Conservation (phyloP, 2,113 vertebrate species). For the Callaeas wilsoni region DNA sequence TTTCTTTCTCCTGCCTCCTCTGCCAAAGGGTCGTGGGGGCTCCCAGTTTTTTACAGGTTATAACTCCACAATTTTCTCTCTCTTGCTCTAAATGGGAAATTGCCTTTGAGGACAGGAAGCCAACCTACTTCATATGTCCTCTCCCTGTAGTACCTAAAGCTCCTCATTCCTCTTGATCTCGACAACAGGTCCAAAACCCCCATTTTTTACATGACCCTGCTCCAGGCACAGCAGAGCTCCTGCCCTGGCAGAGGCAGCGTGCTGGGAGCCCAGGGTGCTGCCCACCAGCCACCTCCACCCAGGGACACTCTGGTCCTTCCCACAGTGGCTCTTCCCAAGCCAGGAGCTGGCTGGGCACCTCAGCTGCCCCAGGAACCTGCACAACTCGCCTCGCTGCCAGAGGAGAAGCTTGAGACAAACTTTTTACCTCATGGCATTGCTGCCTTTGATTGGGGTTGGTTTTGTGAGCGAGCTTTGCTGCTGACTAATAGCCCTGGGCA, state of each 20-base stretch:
- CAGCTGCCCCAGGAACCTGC: not conserved
- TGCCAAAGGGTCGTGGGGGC: not conserved
- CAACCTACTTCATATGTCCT: not conserved
- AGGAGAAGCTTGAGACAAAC: not conserved
- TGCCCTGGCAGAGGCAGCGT: accelerated
- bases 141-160: not conserved
- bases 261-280: accelerated
- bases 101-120: not conserved
- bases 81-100: not conserved
- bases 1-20: not conserved
- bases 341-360: not conserved
- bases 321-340: not conserved
- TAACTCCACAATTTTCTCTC: not conserved
- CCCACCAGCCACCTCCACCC: not conserved
- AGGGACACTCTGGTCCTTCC: not conserved
- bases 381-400: not conserved
- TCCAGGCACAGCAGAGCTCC: not conserved
- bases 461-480: not conserved
- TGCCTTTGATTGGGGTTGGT: not conserved
- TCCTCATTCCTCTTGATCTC: not conserved
- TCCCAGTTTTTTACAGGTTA: not conserved
- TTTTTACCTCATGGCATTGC: not conserved
- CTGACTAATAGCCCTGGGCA: constrained; percentile 28
- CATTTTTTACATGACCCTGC: accelerated
- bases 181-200: not conserved